Evolutionary conservation across 2,113 vertebrate genomes (phyloP).

Genomic region (Uria lomvia): DNA sequence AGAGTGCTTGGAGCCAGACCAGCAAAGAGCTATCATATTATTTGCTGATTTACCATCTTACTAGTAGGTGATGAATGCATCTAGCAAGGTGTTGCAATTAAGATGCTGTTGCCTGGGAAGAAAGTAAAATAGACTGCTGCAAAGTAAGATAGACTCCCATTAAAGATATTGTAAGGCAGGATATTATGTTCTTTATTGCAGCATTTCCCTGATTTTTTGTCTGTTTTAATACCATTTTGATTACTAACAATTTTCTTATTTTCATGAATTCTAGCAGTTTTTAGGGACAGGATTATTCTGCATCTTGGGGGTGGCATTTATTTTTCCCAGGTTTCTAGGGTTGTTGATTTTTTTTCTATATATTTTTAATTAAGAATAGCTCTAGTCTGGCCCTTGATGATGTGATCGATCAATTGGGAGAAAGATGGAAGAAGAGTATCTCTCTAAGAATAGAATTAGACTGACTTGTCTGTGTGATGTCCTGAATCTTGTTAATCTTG

Average conservation of each 20-base stretch:
- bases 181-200: neutral
- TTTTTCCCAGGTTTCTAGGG: neutral
- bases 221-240: neutral
- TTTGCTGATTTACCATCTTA: neutral
- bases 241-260: neutral
- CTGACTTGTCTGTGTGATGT: neutral
- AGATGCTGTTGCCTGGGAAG: neutral
- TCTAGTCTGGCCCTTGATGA: neutral
- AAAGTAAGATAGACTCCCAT: neutral
- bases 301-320: accelerated
- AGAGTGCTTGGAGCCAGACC: neutral
- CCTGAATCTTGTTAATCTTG: neutral
- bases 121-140: neutral
- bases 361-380: neutral
- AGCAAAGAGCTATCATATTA: neutral
- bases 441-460: neutral
- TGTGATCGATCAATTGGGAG: neutral
- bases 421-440: neutral
- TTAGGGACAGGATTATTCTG: neutral
- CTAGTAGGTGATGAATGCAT: neutral
- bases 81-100: neutral
- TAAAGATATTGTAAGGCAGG: neutral
- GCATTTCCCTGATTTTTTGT: neutral
- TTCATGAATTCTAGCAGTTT: neutral
- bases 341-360: neutral